Conservation (phyloP, 2,888 invertebrate genomes). For the Agriopis marginaria region DNA sequence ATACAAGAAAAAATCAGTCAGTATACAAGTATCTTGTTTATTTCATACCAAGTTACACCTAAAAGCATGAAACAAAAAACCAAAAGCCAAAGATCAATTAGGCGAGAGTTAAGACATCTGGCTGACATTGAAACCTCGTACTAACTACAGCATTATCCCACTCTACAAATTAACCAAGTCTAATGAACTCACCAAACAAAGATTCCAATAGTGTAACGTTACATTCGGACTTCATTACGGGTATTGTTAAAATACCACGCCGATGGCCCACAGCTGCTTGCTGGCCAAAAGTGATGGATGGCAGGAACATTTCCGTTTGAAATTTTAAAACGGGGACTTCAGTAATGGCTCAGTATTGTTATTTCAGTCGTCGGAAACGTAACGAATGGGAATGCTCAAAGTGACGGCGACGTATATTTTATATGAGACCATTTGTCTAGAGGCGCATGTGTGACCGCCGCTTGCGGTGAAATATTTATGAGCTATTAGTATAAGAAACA, state of each 20-base stretch:
- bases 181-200: constrained; percentile 43
- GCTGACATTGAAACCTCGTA: constrained; percentile 38
- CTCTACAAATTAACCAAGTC: constrained; percentile 39
- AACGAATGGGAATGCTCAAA: constrained; percentile 77
- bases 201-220: constrained; percentile 51
- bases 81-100: constrained; percentile 35
- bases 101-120: constrained; percentile 34
- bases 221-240: constrained; percentile 55
- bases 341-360: constrained; percentile 75
- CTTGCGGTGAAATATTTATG: constrained; percentile 82
- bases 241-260: constrained; percentile 54
- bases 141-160: constrained; percentile 37
- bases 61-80: constrained; percentile 29
- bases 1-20: neutral
- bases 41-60: constrained; percentile 10
- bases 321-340: constrained; percentile 61
- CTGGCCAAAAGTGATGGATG: constrained; percentile 76
- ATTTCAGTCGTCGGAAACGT: constrained; percentile 81
- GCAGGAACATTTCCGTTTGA: constrained; percentile 68
- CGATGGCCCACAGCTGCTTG: constrained; percentile 60
- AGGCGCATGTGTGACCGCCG: constrained; percentile 73
- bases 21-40: constrained; percentile 8
- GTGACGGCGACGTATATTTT: constrained; percentile 77
- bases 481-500: constrained; percentile 81
- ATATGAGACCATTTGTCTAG: constrained; percentile 79